phyloP scores from a whole-genome alignment of 2,888 invertebrate genomes.

The Leptinotarsa rubiginosa region DNA sequence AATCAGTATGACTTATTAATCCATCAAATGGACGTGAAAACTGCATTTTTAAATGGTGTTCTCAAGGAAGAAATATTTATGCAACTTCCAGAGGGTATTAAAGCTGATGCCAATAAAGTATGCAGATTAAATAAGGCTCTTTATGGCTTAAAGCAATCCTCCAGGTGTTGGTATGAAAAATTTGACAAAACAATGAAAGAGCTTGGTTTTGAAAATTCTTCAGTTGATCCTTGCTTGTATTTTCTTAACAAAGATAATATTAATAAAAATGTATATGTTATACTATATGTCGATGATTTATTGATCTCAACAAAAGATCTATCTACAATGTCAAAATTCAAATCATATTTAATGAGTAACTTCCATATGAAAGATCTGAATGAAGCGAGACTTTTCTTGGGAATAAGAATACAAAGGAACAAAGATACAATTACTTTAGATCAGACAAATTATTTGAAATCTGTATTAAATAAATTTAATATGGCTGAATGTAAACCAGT shows the following conservation, averaged over 20 bases:
- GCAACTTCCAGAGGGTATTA: constrained; percentile 48
- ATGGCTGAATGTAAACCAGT: constrained; percentile 32
- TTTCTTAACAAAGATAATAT: constrained; percentile 29
- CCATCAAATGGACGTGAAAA: constrained; percentile 44
- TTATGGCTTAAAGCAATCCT: constrained; percentile 27
- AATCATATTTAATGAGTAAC: constrained; percentile 30
- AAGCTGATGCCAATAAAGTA: constrained; percentile 40
- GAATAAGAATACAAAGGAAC: too few species aligned
- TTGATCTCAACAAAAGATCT: constrained; percentile 28
- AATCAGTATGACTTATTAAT: constrained; percentile 9
- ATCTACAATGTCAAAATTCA: constrained; percentile 35
- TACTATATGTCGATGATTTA: constrained; percentile 41
- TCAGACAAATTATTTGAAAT: constrained; percentile 42
- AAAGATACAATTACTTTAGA: constrained; percentile 41
- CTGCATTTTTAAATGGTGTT: constrained; percentile 43
- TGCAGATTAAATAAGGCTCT: constrained; percentile 43
- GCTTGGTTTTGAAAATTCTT: constrained; percentile 47
- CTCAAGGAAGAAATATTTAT: constrained; percentile 48
- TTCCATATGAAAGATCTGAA: too few species aligned
- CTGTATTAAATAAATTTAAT: constrained; percentile 45
- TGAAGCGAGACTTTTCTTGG: too few species aligned
- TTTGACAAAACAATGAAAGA: constrained; percentile 18
- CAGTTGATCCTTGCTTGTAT: constrained; percentile 48
- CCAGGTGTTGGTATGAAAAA: constrained; percentile 23
- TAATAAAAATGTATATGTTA: constrained; percentile 36